Percentiles rank a stretch among this genome's conserved stretches.
Conservation (phyloP, 2,113 vertebrate species). For the Actenoides hombroni region DNA sequence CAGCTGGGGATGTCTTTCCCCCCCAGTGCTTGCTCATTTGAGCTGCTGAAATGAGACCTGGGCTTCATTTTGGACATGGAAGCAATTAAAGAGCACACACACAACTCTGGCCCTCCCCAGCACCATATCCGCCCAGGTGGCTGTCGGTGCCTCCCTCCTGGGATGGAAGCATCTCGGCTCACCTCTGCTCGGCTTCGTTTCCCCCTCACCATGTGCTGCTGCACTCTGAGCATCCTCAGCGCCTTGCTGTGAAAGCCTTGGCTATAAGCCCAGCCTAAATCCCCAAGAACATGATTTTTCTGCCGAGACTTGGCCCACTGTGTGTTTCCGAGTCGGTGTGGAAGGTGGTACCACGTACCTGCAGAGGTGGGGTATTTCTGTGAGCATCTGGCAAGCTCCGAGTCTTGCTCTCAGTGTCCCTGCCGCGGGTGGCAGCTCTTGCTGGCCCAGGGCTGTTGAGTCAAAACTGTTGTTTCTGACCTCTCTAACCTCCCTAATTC, state of each 20-base stretch:
- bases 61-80: neutral
- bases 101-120: fast-evolving
- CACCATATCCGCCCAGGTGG: neutral
- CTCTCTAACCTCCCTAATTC: neutral
- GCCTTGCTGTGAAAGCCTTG: neutral
- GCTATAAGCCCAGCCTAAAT: neutral
- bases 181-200: neutral
- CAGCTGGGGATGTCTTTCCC: neutral
- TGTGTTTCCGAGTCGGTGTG: neutral
- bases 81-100: neutral
- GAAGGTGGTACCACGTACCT: neutral
- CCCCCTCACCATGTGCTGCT: neutral
- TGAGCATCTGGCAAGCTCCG: neutral
- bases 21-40: neutral
- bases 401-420: neutral
- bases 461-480: neutral
- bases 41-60: neutral
- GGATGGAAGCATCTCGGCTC: neutral
- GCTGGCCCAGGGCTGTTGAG: neutral
- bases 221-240: neutral
- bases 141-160: neutral
- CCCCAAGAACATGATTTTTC: neutral
- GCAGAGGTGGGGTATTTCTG: neutral
- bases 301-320: neutral
- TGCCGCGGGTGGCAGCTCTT: neutral